These are phyloP conservation scores for Macroteleia sp. DNA, from an alignment of 2,888 invertebrate genomes.

Conservation along the genomic window DNA sequence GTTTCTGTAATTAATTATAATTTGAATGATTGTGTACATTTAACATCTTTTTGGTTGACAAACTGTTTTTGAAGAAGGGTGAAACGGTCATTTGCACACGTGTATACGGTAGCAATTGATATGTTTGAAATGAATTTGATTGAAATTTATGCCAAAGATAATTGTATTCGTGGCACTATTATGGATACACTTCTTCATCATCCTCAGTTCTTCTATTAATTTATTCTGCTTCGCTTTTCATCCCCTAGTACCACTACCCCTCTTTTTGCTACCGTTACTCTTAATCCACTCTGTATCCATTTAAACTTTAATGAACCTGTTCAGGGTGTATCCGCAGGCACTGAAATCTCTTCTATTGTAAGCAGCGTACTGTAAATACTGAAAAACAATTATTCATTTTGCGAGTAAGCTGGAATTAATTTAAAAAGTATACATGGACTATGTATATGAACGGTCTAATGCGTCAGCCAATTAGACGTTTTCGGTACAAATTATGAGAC, in stretches of 20 bases:
- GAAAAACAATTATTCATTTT: constrained; percentile 47
- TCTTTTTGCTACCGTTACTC: constrained; percentile 26
- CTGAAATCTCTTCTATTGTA: constrained; percentile 47
- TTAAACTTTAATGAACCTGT: constrained; percentile 57
- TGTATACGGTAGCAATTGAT: no score
- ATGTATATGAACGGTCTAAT: not conserved
- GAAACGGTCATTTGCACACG: not conserved
- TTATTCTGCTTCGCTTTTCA: constrained; percentile 31
- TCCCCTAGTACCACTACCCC: constrained; percentile 15
- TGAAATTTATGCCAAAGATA: constrained; percentile 1
- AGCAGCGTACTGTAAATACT: constrained; percentile 41
- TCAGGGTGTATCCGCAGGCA: constrained; percentile 38
- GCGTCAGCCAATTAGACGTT: constrained; percentile 14
- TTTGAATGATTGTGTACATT: no score
- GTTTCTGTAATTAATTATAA: no score
- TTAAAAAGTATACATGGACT: constrained; percentile 17
- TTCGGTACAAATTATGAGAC: not conserved
- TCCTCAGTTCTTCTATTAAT: constrained; percentile 40
- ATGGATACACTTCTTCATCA: constrained; percentile 19
- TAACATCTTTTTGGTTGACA: no score
- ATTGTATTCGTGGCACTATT: no score
- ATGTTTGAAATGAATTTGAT: not conserved
- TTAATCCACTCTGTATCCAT: constrained; percentile 49
- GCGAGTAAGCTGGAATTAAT: constrained; percentile 34
- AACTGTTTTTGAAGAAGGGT: no score